Evolutionary conservation across 2,113 vertebrate species (phyloP).

Genomic region (Cyprinus carpio): DNA sequence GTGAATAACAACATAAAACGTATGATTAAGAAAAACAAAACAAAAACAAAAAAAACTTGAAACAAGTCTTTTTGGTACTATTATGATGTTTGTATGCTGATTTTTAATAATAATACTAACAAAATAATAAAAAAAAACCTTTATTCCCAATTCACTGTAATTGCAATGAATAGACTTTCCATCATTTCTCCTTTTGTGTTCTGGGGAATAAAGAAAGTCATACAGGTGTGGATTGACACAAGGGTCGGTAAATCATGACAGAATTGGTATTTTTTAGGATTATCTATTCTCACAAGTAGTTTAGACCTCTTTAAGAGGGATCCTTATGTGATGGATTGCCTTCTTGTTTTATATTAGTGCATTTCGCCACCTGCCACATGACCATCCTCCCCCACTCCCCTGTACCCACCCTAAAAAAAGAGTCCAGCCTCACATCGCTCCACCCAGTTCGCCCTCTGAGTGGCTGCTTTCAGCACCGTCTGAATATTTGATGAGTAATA

Average conservation of each 20-base stretch:
- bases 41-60: background rate
- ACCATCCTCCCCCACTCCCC: background rate
- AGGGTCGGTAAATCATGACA: background rate
- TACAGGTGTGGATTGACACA: background rate
- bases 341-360: conserved; percentile 14
- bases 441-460: conserved; percentile 41
- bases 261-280: background rate
- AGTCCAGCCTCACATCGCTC: conserved; percentile 49
- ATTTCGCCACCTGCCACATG: background rate
- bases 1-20: background rate
- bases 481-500: conserved; percentile 74
- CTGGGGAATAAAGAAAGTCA: background rate
- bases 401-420: background rate
- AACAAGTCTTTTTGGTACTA: background rate
- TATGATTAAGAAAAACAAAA: no score
- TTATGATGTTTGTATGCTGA: background rate
- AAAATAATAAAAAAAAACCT: background rate
- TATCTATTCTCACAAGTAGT: background rate
- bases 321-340: background rate
- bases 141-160: background rate
- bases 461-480: conserved; percentile 59
- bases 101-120: background rate
- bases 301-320: background rate
- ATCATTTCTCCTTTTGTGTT: background rate
- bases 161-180: background rate